phyloP scores from a whole-genome alignment of 2,888 invertebrate species.

The Electrophaes corylata region DNA sequence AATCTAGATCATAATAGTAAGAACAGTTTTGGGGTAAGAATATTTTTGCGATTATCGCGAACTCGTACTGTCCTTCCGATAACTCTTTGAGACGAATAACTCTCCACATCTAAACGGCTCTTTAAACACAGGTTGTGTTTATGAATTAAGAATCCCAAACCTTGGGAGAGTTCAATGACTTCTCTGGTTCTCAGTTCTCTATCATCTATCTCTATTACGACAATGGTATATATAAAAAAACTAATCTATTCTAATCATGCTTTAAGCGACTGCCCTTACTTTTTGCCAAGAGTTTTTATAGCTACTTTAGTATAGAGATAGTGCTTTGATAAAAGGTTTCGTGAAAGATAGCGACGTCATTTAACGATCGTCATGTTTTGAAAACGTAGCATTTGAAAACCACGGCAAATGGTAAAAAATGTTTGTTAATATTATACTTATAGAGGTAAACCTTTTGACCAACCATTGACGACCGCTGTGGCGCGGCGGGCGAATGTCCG shows the following conservation, averaged over 20 bases:
- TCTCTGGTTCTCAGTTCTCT: conserved; percentile 34
- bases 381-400: too few relatives aligned
- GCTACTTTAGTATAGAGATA: neutral
- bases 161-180: conserved; percentile 39
- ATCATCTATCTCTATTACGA: conserved; percentile 56
- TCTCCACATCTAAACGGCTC: too few relatives aligned
- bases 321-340: neutral
- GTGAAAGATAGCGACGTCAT: neutral
- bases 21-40: too few relatives aligned
- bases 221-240: conserved; percentile 56
- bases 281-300: conserved; percentile 57
- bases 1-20: too few relatives aligned
- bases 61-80: too few relatives aligned
- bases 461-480: too few relatives aligned
- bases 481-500: too few relatives aligned
- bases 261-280: conserved; percentile 62
- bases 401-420: too few relatives aligned
- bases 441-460: too few relatives aligned
- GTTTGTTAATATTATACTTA: too few relatives aligned
- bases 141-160: conserved; percentile 21
- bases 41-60: too few relatives aligned
- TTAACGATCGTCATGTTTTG: neutral
- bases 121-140: neutral
- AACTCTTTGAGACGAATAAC: too few relatives aligned
- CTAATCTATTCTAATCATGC: conserved; percentile 66